phyloP scores from a whole-genome alignment of 2,888 invertebrate species.

The Cantharis rustica region DNA sequence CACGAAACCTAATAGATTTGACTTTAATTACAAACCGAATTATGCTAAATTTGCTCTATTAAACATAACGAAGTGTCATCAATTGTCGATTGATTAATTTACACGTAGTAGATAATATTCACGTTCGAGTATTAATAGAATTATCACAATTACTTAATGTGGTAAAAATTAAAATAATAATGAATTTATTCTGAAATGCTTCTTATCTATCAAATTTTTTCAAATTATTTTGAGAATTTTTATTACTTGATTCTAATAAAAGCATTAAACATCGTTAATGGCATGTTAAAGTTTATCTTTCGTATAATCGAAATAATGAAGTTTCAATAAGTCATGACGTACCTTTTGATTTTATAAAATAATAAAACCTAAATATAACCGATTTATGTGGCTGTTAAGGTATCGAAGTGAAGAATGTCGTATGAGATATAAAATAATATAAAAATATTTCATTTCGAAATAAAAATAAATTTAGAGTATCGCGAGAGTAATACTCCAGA shows the following conservation, averaged over 20 bases:
- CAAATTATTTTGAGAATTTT: background rate
- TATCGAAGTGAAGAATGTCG: background rate
- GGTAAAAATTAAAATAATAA: background rate
- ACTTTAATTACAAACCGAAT: background rate
- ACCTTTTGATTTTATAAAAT: background rate
- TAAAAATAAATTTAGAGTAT: background rate
- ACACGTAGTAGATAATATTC: background rate
- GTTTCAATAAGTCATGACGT: background rate
- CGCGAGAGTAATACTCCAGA: no score
- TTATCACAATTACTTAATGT: background rate
- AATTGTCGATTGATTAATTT: background rate
- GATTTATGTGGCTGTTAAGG: background rate
- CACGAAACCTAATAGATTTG: background rate
- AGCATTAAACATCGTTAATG: background rate
- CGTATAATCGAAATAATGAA: background rate
- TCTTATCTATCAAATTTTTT: background rate
- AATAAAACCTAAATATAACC: background rate
- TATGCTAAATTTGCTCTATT: background rate
- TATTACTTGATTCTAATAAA: background rate
- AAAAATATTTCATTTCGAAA: background rate
- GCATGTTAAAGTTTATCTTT: background rate
- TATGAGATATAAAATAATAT: background rate
- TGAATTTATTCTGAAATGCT: background rate
- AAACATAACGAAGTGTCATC: background rate
- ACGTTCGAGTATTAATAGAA: background rate